Evolutionary conservation across 1,140 invertebrate species (phyloP).

Genomic region (Anadara kagoshimensis): DNA sequence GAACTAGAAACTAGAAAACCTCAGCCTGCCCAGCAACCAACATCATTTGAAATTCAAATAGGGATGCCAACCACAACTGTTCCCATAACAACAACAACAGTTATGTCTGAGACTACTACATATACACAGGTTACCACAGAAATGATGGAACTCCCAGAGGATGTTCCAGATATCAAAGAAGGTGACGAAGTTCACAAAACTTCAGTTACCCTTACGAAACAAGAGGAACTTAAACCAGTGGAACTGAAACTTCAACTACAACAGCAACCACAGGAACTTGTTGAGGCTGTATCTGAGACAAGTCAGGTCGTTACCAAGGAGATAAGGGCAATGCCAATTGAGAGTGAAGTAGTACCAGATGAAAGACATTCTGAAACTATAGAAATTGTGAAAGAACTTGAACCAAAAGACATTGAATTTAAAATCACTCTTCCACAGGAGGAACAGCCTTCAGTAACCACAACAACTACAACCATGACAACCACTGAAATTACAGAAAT

Average conservation of each 20-base stretch:
- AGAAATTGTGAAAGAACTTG: constrained; percentile 54
- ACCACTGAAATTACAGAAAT: constrained; percentile 38
- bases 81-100: constrained; percentile 48
- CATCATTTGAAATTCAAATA: constrained; percentile 58
- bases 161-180: constrained; percentile 52
- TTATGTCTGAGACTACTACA: constrained; percentile 58
- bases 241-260: constrained; percentile 56
- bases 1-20: constrained; percentile 39
- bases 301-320: constrained; percentile 51
- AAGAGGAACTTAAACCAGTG: constrained; percentile 52
- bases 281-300: constrained; percentile 57
- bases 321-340: constrained; percentile 24
- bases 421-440: constrained; percentile 51
- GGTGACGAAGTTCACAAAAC: constrained; percentile 53
- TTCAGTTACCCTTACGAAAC: constrained; percentile 49
- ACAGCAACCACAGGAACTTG: constrained; percentile 43
- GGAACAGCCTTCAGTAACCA: constrained; percentile 10
- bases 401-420: constrained; percentile 52
- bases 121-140: constrained; percentile 55
- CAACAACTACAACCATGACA: constrained; percentile 33
- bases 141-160: constrained; percentile 45
- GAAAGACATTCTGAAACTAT: constrained; percentile 66
- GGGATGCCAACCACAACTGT: constrained; percentile 42
- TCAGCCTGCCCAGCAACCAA: constrained; percentile 21
- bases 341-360: constrained; percentile 18